phyloP scores from a whole-genome alignment of 2,113 vertebrate genomes.

The Arizona elegans region DNA sequence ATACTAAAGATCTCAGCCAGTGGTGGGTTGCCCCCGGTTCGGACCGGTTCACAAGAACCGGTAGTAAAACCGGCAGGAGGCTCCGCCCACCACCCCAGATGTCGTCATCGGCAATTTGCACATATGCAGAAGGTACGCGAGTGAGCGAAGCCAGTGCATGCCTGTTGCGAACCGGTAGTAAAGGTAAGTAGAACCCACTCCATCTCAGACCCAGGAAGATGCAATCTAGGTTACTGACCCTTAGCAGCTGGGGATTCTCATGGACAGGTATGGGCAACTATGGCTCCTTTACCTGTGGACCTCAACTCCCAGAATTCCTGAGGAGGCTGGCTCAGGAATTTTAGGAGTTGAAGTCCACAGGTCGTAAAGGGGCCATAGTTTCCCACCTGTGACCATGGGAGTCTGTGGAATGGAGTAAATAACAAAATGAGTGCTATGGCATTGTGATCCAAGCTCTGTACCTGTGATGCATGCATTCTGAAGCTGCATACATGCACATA shows the following conservation, averaged over 20 bases:
- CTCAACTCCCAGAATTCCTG: not conserved
- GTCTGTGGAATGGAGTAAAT: not conserved
- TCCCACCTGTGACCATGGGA: not conserved
- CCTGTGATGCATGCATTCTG: not conserved
- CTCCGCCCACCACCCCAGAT: no score
- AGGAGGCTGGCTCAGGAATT: not conserved
- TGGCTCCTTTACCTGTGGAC: not conserved
- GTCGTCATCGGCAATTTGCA: no score
- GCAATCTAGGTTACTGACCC: not conserved
- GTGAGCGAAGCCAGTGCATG: no score
- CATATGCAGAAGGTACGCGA: no score
- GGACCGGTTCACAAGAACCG: no score
- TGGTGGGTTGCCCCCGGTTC: no score
- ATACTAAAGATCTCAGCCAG: not conserved
- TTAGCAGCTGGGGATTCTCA: not conserved
- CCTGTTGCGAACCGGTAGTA: no score
- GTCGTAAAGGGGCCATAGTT: not conserved
- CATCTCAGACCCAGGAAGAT: not conserved
- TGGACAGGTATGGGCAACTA: not conserved
- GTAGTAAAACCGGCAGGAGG: no score
- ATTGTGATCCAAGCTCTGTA: not conserved
- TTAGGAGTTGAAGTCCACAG: not conserved
- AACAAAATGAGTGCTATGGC: not conserved
- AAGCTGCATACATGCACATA: not conserved
- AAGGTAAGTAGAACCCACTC: no score